Evolutionary conservation across 1,140 invertebrate species (phyloP), one percentile per base, ranked within the genome.

Genomic region (Rhyzopertha dominica): DNA sequence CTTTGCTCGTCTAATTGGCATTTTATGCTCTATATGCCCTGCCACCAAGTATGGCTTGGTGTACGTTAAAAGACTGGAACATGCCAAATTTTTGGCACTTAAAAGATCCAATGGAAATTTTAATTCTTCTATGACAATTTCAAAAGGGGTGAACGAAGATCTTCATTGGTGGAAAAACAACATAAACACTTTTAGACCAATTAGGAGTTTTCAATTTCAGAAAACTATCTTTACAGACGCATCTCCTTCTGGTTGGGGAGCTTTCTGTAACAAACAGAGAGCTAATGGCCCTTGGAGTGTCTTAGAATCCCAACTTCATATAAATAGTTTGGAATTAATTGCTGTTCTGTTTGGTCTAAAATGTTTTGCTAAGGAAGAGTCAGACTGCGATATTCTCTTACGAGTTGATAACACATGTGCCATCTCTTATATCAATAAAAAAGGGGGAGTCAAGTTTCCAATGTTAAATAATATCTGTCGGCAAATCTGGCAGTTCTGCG

Each of bases 151-250:
- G 23, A 25, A 10, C 19, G 10, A 32, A 28, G 51, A 55, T 37
- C 49, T 64, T 16, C 3, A 34, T 5, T 66, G 62, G 61, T 64
- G 60, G 59, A 31, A 12, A 46, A 3, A 28, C 13, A 45, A 60
- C 37, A 50, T 61, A n/a, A n/a, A n/a, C n/a, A n/a, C n/a, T n/a
- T n/a, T n/a, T n/a, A n/a, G n/a, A n/a, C n/a, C n/a, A n/a, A n/a
- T n/a, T n/a, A n/a, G n/a, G n/a, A n/a, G n/a, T n/a, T n/a, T n/a
- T n/a, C n/a, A n/a, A n/a, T n/a, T n/a, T n/a, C n/a, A n/a, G n/a
- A n/a, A n/a, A n/a, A n/a, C n/a, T n/a, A n/a, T n/a, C n/a, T 43
- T 35, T 19, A 34, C 41, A n/a, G 41, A 43, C 13, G 14, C 41
- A 2, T 35, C 29, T 10, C 4, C n/a, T 3, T 4, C 32, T 4